Conservation (phyloP, 2,888 invertebrate species). For the Agelastica alni region DNA sequence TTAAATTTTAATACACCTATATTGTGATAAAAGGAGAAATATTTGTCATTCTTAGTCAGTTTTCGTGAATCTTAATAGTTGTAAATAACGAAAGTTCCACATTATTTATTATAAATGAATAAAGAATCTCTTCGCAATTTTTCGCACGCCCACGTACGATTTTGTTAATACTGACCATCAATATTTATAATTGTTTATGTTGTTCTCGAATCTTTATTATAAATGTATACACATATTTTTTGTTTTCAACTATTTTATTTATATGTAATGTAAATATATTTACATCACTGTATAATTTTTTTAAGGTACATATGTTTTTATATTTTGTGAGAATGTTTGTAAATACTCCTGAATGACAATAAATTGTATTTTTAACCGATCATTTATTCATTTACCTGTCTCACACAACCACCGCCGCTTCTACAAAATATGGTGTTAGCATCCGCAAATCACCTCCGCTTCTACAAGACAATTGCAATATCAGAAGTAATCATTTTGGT, state of each 20-base stretch:
- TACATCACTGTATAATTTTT: conserved; percentile 31
- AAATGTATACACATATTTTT: conserved; percentile 14
- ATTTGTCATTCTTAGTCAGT: too few species aligned
- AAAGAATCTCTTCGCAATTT: background rate
- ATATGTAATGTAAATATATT: conserved; percentile 37
- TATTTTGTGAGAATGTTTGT: conserved; percentile 34
- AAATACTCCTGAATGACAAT: conserved; percentile 35
- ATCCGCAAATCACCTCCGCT: too few species aligned
- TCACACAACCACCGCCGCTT: too few species aligned
- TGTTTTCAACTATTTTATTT: conserved; percentile 29
- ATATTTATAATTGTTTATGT: conserved; percentile 25
- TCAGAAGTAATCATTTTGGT: too few species aligned
- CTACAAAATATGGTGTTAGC: too few species aligned
- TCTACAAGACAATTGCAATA: too few species aligned
- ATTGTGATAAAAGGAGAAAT: too few species aligned
- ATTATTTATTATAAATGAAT: too few species aligned
- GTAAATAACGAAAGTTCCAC: too few species aligned
- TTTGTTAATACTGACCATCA: conserved; percentile 23
- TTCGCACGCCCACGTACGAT: background rate
- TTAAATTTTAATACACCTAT: too few species aligned
- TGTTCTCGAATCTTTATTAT: conserved; percentile 30
- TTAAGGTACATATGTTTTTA: conserved; percentile 29
- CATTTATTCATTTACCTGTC: too few species aligned
- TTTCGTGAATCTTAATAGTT: too few species aligned
- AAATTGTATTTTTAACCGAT: conserved; percentile 29